Percentiles rank a stretch among this genome's conserved stretches.
These are phyloP conservation scores for Donacobius atricapilla DNA, from an alignment of 2,113 vertebrate species.

Conservation along the genomic window DNA sequence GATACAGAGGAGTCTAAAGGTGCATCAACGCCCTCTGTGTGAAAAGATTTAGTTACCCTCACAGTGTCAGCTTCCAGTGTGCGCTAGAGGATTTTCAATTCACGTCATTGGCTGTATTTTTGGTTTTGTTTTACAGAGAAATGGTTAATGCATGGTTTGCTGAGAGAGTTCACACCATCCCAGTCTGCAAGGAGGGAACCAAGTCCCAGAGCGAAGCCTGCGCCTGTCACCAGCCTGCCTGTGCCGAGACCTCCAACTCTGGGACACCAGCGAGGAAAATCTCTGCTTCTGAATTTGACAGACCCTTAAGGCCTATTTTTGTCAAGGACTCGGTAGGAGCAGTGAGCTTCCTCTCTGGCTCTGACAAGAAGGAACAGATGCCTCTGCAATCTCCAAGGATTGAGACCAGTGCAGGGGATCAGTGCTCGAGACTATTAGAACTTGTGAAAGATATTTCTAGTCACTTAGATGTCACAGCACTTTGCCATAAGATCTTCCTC, in stretches of 20 bases:
- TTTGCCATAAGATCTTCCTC: conserved; percentile 97
- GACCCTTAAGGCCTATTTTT: conserved; percentile 92
- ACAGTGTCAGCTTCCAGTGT: neutral
- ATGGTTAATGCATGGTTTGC: conserved; percentile 99
- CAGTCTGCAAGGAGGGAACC: conserved; percentile 77
- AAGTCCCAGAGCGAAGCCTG: conserved; percentile 69
- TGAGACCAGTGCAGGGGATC: conserved; percentile 75
- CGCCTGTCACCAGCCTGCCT: conserved; percentile 64
- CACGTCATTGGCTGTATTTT: neutral
- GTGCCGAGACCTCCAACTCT: conserved; percentile 66
- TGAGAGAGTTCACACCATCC: conserved; percentile 92
- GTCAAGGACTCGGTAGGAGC: conserved; percentile 91
- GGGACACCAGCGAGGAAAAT: conserved; percentile 89
- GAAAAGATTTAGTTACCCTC: neutral
- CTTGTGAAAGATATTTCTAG: conserved; percentile 96
- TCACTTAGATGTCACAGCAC: conserved; percentile 91
- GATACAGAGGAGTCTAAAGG: neutral
- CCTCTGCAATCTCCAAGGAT: conserved; percentile 74
- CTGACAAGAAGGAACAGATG: conserved; percentile 83
- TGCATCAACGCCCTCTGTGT: neutral
- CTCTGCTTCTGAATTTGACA: conserved; percentile 95
- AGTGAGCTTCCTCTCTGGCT: conserved; percentile 87
- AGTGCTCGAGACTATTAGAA: conserved; percentile 89
- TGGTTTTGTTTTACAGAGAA: conserved; percentile 78
- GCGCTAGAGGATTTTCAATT: neutral